A percentile compares a stretch with the other conserved stretches of the same genome.
Evolutionary conservation across 1,140 invertebrate species (phyloP).

Genomic region (Cryptotermes secundus): DNA sequence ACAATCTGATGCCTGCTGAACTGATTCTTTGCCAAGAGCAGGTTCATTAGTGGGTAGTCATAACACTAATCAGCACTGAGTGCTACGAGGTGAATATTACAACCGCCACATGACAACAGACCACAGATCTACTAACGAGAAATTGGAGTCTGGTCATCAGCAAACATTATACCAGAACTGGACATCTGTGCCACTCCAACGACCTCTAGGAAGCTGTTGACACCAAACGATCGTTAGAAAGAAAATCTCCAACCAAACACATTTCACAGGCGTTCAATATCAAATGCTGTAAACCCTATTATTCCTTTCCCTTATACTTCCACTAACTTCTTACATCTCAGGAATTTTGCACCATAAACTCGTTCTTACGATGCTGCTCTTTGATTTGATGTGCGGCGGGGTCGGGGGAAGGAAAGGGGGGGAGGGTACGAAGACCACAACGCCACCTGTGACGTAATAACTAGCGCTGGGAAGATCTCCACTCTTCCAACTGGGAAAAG

Average conservation of each 20-base stretch:
- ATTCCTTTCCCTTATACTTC: background rate
- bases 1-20: no score
- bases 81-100: no score
- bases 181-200: no score
- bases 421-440: background rate
- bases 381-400: background rate
- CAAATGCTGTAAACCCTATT: background rate
- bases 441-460: conserved; percentile 2
- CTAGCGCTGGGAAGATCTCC: background rate
- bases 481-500: background rate
- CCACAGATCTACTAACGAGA: no score
- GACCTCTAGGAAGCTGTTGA: no score
- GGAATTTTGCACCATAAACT: background rate
- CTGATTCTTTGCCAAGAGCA: no score
- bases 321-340: background rate
- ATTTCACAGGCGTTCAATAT: background rate
- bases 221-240: background rate
- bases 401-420: background rate
- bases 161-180: no score
- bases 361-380: background rate
- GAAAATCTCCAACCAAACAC: background rate
- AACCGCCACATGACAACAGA: no score
- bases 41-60: no score
- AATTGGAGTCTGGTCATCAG: no score
- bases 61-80: no score